Evolutionary conservation across 1,140 invertebrate genomes (phyloP).

Genomic region (Pygmarrhopalites habei): DNA sequence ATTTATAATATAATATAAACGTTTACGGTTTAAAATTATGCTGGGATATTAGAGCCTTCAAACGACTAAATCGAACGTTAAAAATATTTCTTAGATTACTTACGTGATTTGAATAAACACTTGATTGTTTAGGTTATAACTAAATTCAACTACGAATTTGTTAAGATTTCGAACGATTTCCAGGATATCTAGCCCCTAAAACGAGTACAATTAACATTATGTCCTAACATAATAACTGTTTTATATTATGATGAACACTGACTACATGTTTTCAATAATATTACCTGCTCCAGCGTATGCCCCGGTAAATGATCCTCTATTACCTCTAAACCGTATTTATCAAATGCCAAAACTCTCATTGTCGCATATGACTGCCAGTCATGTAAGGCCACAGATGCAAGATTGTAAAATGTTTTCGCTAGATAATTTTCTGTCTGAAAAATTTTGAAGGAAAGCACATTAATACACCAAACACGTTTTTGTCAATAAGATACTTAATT

Average conservation of each 20-base stretch:
- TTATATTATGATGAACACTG: background rate
- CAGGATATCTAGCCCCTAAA: constrained; percentile 86
- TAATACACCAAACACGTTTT: too few species aligned
- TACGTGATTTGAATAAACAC: constrained; percentile 89
- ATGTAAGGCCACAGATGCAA: constrained; percentile 92
- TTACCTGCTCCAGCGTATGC: constrained; percentile 85
- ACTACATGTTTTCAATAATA: constrained; percentile 11
- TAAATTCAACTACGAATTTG: constrained; percentile 86
- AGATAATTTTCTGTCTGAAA: constrained; percentile 79
- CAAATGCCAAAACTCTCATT: constrained; percentile 85
- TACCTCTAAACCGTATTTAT: constrained; percentile 73
- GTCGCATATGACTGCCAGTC: constrained; percentile 96
- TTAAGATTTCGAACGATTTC: constrained; percentile 97
- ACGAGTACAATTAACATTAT: background rate
- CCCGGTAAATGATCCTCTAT: constrained; percentile 89
- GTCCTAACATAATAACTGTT: background rate
- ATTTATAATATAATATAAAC: too few species aligned
- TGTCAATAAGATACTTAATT: too few species aligned
- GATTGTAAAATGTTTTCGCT: constrained; percentile 91
- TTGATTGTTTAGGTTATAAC: constrained; percentile 96
- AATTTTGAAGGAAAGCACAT: constrained; percentile 20
- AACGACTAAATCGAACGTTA: too few species aligned
- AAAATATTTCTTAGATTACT: too few species aligned
- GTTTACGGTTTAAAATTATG: too few species aligned
- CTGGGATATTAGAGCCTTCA: too few species aligned